phyloP scores from a whole-genome alignment of 2,113 vertebrate species.

The human region GRCh38 chr3:158944501-158945000 shows the following conservation, averaged over 20 bases:
- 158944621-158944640: not conserved
- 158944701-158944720: not conserved
- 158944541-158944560: not conserved
- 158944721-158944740: not conserved
- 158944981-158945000: not conserved
- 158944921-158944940: not conserved
- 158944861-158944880: slow-evolving; percentile 3
- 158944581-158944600: not conserved
- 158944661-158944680: not conserved
- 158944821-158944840: not conserved
- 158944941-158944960: not conserved
- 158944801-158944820: not conserved
- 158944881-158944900: slow-evolving; percentile 3
- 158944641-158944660: not conserved
- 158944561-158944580: not conserved
- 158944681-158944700: not conserved
- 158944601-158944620: not conserved
- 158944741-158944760: not conserved
- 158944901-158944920: not conserved
- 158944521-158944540: not conserved
- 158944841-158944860: not conserved
- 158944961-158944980: not conserved
- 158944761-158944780: not conserved
- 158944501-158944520: not conserved
- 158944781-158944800: slow-evolving; percentile 28